Percentiles rank a stretch among this genome's conserved stretches.
These are phyloP conservation scores for Mixornis gularis DNA, from an alignment of 2,113 vertebrate species.

Conservation along the genomic window DNA sequence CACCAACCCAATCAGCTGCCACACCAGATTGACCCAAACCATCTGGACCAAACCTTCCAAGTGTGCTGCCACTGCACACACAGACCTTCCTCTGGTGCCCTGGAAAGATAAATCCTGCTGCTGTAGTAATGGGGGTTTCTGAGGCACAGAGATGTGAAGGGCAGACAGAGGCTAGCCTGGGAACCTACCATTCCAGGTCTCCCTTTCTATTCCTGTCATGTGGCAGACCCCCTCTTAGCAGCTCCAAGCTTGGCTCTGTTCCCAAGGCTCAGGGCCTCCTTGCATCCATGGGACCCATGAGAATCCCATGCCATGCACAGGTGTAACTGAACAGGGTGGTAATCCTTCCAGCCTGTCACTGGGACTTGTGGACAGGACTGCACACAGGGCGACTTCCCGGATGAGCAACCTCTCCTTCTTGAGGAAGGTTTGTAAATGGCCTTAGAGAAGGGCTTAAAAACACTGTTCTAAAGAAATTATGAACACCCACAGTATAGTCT, in stretches of 20 bases:
- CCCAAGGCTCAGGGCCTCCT: background rate
- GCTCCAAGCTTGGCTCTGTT: background rate
- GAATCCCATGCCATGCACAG: background rate
- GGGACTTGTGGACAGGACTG: background rate
- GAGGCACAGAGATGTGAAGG: background rate
- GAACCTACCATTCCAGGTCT: background rate
- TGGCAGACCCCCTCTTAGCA: background rate
- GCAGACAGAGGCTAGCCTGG: background rate
- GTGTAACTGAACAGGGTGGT: background rate
- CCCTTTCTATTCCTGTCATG: background rate
- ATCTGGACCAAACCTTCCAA: background rate
- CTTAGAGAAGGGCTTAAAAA: background rate
- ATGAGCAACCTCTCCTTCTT: background rate
- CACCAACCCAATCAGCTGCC: background rate
- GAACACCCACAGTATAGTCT: background rate
- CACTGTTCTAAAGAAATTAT: background rate
- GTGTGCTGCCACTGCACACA: fast-evolving
- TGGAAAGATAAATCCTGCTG: background rate
- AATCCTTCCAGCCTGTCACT: background rate
- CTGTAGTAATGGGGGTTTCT: fast-evolving
- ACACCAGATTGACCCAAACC: fast-evolving
- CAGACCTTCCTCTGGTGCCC: background rate
- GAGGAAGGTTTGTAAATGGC: background rate
- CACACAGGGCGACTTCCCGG: background rate
- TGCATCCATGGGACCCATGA: background rate